Evolutionary conservation across 1,140 invertebrate genomes (phyloP), one percentile per base, ranked within the genome.

Genomic region (Drosophila bocki): DNA sequence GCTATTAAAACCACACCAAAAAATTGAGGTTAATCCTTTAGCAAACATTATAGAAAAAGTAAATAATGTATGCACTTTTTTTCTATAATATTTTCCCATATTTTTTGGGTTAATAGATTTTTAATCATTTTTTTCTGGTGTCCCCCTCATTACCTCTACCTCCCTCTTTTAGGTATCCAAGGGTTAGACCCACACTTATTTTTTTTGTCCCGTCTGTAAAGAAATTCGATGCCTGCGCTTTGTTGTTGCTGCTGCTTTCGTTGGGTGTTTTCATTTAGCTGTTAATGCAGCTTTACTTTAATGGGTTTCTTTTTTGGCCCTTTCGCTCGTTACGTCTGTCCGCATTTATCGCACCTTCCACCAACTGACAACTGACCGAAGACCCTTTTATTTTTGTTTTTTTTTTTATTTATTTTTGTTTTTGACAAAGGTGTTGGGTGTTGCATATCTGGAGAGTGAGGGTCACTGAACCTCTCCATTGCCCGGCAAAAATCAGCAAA

Each of bases 231-330:
- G 82, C 82, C 77, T 82, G 48, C 63, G 45, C 71, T 80, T 80
- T 80, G 77, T 80, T 80, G 67, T 63, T 71, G 37, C 29, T 75
- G 42, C 22, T 76, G 56, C 58, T 67, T 41, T 61, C 77, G 56
- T 70, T 71, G 71, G 47, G 75, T 82, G 69, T 81, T 81, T 81
- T 71, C 58, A 79, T 80, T 81, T 83, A 83, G 80, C 81, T 59
- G 82, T 81, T 85, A 85, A 85, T 85, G 82, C 82, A 85, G 82
- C 82, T 85, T 85, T 85, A 69, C 70, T 78, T 85, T 85, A 85
- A 85, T 85, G 82, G 82, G 78, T 85, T 85, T 85, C 69, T 79
- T 82, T 83, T 85, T 80, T 75, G 72, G 81, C 64, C 61, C 61
- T 80, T 84, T 80, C 61, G 71, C 61, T 47, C 72, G 50, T 77